Base-by-base conservation (phyloP, 2,888 invertebrate species). In the Acrobeloides nanus region DNA sequence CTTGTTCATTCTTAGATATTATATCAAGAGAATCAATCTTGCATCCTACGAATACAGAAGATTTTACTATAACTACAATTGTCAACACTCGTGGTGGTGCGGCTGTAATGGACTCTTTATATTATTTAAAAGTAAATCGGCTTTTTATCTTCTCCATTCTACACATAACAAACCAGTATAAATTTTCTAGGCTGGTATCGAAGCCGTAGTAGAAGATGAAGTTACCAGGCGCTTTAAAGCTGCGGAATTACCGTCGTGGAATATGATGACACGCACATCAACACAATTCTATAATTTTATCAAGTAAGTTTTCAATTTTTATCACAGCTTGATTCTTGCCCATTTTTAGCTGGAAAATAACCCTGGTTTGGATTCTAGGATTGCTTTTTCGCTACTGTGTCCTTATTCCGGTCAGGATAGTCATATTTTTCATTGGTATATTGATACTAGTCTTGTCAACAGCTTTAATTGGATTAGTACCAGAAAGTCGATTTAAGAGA, bases 181-280 rank as follows among this genome's bases (percentile, higher is more conserved):
- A 31, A 31, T 52, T 10, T 47, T 57, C 12, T 43, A 38, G 20
- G 84, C 86, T 23, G 92, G 92, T n/a, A 84, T 90, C 65, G 90
- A 92, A 73, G 85, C 92, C 25, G 92, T 93, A 62, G 90, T 93
- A 44, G 92, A 95, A 75, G 93, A 95, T 78, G 88, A 92, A 79
- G 93, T 95, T 45, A 95, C 93, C 1, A 89, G 89, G 12, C 82
- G 93, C 62, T 93, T 93, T 77, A 86, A 88, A 74, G 89, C 93
- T 7, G 92, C 90, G 82, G 82, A 77, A 52, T 58, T 77, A 27
- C 61, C 70, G 33, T 89, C 88, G 53, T 93, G 93, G 93, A 95
- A 95, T 77, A 81, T 95, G 45, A 80, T 95, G 45, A 92, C 92
- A 1, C 82, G 95, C 62, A 93, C 92, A 20, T 90, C 90, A 74